These are phyloP conservation scores for Gephyroberyx darwinii DNA, from an alignment of 2,797 vertebrate genomes.

Conservation along the genomic window DNA sequence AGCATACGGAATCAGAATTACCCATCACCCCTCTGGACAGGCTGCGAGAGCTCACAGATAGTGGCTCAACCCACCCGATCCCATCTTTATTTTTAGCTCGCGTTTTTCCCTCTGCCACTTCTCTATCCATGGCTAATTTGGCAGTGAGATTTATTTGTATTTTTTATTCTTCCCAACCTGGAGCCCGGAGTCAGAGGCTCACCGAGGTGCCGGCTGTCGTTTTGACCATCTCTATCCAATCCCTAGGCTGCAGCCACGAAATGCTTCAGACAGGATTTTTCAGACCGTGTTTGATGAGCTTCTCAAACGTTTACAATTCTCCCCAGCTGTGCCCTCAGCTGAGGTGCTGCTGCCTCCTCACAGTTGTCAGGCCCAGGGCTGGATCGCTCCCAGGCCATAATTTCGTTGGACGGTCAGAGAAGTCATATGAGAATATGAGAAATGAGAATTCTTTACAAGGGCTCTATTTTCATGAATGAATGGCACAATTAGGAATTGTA, in stretches of 20 bases:
- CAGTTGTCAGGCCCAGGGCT: conserved; percentile 21
- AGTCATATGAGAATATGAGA: too few relatives aligned
- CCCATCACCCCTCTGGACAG: conserved; percentile 73
- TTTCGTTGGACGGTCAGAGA: conserved; percentile 18
- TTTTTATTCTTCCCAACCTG: background rate
- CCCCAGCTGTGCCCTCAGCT: conserved; percentile 50
- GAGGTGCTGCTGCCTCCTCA: conserved; percentile 21
- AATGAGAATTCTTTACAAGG: conserved; percentile 14
- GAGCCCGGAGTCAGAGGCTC: conserved; percentile 18
- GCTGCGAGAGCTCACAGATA: conserved; percentile 66
- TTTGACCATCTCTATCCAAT: conserved; percentile 56
- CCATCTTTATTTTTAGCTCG: conserved; percentile 70
- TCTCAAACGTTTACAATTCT: conserved; percentile 60
- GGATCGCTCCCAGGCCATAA: conserved; percentile 29
- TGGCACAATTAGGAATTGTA: too few relatives aligned
- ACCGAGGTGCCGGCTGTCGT: conserved; percentile 37
- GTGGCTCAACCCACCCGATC: conserved; percentile 62
- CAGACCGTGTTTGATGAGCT: conserved; percentile 60
- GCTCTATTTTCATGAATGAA: too few relatives aligned
- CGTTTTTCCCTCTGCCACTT: conserved; percentile 36
- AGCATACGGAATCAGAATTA: conserved; percentile 77
- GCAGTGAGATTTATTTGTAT: conserved; percentile 49
- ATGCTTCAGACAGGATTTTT: conserved; percentile 54
- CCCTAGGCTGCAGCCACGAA: conserved; percentile 49
- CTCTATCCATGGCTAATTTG: conserved; percentile 55